Evolutionary conservation across 2,888 invertebrate species (phyloP), one percentile per base, ranked within the genome.

Genomic region (Quadriops clusia): DNA sequence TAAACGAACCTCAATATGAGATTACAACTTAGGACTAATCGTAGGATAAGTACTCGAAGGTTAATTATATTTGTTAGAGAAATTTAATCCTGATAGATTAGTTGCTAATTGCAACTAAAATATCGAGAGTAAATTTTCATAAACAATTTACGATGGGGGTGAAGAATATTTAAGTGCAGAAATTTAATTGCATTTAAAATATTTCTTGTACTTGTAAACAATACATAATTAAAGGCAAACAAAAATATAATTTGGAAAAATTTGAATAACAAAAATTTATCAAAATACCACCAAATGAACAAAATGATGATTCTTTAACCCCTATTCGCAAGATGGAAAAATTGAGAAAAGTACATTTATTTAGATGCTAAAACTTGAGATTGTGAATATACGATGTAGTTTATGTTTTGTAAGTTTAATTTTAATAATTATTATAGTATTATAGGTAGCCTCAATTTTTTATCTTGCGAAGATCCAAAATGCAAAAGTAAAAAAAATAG

Each of bases 1-100:
- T 34, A 38, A 36, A 24, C 34, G 40, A 45, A 51, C 36, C 54
- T 52, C 54, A 54, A 54, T 53, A 46, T 54, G 54, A 54, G 54
- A 46, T 49, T 44, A 37, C 27, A 33, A 41, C 30, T 22, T 29
- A 34, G 32, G 35, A 32, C 23, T 29, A 37, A 34, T 32, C 21
- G 29, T 32, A 26, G 33, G 33, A 30, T 32, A 32, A 32, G 32
- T 36, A 29, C 30, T 30, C 30, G 23, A 23, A 24, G 30, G 23
- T 22, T 29, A 24, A 30, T 18, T 24, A 30, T 24, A 30, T 24
- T 30, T 24, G 23, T 16, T 25, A 8, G 11, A 13, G 28, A 28
- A n/a, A 23, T 6, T 23, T 13, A 12, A 23, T 13, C 13, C 23
- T 23, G 6, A 13, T 25, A 25, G 9, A 12, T 15, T 25, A 17